A percentile compares a stretch with the other conserved stretches of the same genome.
Evolutionary conservation across 1,140 invertebrate genomes (phyloP).

Genomic region (Drosophila pachea): DNA sequence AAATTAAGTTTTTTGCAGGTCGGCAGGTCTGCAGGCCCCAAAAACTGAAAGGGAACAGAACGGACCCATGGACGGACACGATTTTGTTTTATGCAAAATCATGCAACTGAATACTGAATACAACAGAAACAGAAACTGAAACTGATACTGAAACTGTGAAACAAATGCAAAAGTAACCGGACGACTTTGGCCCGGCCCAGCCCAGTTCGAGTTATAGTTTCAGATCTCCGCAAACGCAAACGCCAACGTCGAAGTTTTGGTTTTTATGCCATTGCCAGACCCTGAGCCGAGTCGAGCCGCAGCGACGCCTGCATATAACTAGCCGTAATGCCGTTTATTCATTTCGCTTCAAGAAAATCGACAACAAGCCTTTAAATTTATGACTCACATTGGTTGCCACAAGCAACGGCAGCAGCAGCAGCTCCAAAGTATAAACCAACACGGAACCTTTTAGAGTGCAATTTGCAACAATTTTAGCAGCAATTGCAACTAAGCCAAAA

Average conservation of each 20-base stretch:
- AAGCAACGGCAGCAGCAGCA: constrained; percentile 20
- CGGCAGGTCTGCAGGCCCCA: constrained; percentile 46
- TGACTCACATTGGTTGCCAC: constrained; percentile 71
- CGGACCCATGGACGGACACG: constrained; percentile 15
- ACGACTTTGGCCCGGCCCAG: constrained; percentile 60
- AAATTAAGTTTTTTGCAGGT: constrained; percentile 49
- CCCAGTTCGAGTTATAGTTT: constrained; percentile 53
- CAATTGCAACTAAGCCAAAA: constrained; percentile 42
- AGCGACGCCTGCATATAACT: constrained; percentile 62
- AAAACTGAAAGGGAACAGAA: constrained; percentile 18
- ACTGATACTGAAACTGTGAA: constrained; percentile 35
- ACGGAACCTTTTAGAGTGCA: constrained; percentile 74
- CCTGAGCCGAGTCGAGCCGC: constrained; percentile 57
- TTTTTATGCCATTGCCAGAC: constrained; percentile 49
- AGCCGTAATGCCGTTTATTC: constrained; percentile 70
- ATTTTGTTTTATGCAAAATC: constrained; percentile 49
- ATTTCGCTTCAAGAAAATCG: constrained; percentile 57
- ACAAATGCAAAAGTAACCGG: constrained; percentile 73
- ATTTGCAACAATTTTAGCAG: constrained; percentile 70
- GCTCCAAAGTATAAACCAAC: constrained; percentile 47
- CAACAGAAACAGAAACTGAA: constrained; percentile 20
- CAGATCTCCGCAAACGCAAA: constrained; percentile 29
- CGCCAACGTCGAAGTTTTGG: constrained; percentile 10
- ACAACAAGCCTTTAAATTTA: constrained; percentile 73
- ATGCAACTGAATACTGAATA: constrained; percentile 12